These are phyloP conservation scores for Bombus confusus DNA, from an alignment of 1,140 invertebrate species.

Conservation along the genomic window DNA sequence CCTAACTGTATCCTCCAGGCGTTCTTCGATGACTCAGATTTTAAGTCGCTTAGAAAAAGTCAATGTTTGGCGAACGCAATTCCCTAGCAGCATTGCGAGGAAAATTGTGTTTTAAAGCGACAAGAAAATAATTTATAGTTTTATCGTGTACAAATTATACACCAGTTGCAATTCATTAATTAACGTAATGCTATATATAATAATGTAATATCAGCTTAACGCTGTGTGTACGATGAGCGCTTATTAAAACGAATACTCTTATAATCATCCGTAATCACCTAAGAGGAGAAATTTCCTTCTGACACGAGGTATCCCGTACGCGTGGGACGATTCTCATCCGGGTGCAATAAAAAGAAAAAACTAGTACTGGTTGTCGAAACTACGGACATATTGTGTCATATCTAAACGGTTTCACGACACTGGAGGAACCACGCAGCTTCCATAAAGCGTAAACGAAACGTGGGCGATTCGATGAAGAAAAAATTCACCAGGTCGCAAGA, in stretches of 20 bases:
- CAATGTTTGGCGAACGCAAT: background rate
- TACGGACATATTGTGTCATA: constrained; percentile 31
- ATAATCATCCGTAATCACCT: background rate
- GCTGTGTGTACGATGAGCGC: no score
- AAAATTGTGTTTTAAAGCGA: background rate
- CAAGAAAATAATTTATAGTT: background rate
- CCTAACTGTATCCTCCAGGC: no score
- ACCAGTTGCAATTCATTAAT: background rate
- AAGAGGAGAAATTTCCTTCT: background rate
- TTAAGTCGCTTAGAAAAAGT: background rate
- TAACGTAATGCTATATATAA: background rate
- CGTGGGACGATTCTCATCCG: constrained; percentile 16
- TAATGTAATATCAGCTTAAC: background rate
- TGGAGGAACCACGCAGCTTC: constrained; percentile 41
- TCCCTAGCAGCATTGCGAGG: no score
- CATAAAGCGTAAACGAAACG: constrained; percentile 54
- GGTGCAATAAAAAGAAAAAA: background rate
- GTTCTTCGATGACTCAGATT: background rate
- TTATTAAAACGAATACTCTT: background rate
- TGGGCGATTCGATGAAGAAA: constrained; percentile 62
- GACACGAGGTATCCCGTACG: background rate
- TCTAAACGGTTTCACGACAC: constrained; percentile 58
- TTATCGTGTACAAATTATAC: background rate
- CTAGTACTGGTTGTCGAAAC: background rate
- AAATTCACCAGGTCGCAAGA: constrained; percentile 35